Base-by-base conservation (phyloP, 2,113 vertebrate genomes). In the Etheostoma spectabile region DNA sequence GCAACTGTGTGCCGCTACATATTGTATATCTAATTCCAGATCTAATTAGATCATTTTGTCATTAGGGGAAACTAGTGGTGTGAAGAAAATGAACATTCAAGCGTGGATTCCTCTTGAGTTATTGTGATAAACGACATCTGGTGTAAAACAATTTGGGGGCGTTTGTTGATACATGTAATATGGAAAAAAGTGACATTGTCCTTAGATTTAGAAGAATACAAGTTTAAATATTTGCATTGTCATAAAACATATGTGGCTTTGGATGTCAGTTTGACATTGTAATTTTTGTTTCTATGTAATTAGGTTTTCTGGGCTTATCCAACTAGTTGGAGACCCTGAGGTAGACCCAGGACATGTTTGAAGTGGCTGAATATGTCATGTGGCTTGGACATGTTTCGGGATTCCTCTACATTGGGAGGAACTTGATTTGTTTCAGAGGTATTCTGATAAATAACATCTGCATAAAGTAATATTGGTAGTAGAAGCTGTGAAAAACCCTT, bases 1-100 rank as follows among this genome's bases (percentile, higher is more conserved):
- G 73, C 73, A 76, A 64, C 65, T 65, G 2, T 33, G 30, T 65
- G 22, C 35, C 55, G 73, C 27, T 49, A 22, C 46, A 52, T 18
- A 57, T 30, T 48, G 38, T 22, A 59, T 55, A 13, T 42, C 38
- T 6, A 42, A 42, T 42, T 42, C 38, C 10, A 42, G 2, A 27
- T 45, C 53, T 27, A 64, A 64, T 75, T 53, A 35, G 13, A 74
- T 63, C 13, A 63, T 62, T 51, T 62, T 38, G 59, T 74, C 45
- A 74, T 74, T 18, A 27, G 71, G 42, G 67, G 45, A n/a, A 49
- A 45, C 53, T 57, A 42, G n/a, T 7, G 38, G 53, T 27, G 22
- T 45, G 53, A 48, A 65, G 53, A 60, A 27, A 38, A 12, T 42
- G 8, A 61, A 38, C 21, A 18, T 33, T 68, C 18, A 52, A 30